These are phyloP conservation scores for Hydroisotoma schaefferi DNA, from an alignment of 2,888 invertebrate genomes.

Conservation along the genomic window DNA sequence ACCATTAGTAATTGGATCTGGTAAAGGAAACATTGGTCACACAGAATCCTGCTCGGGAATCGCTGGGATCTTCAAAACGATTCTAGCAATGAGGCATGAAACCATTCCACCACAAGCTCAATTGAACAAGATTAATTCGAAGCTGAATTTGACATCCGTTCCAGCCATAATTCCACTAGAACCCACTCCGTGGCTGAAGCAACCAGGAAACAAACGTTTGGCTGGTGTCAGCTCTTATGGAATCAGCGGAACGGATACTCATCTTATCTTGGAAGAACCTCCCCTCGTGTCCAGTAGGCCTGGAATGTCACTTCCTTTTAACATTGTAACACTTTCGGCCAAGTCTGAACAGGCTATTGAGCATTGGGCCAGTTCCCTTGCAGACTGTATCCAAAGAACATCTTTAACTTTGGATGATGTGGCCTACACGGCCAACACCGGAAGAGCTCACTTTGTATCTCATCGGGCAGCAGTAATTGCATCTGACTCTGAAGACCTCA, in stretches of 20 bases:
- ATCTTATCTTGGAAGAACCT: constrained; percentile 15
- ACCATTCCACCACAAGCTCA: constrained; percentile 33
- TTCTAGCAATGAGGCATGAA: constrained; percentile 33
- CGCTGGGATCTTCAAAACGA: constrained; percentile 29
- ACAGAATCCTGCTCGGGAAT: constrained; percentile 32
- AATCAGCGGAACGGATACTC: constrained; percentile 30
- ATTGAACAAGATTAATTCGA: constrained; percentile 28
- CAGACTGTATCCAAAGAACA: not conserved
- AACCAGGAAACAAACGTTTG: constrained; percentile 18
- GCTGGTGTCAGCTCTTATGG: constrained; percentile 31
- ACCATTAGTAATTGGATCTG: constrained; percentile 30
- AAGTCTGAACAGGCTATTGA: constrained; percentile 24
- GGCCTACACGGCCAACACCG: constrained; percentile 15
- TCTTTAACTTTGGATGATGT: constrained; percentile 8
- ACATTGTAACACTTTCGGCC: constrained; percentile 26
- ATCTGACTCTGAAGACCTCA: constrained; percentile 4
- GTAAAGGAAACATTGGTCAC: constrained; percentile 33
- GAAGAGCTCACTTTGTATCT: constrained; percentile 17
- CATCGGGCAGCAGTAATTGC: constrained; percentile 15
- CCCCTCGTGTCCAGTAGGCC: not conserved
- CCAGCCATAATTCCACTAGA: constrained; percentile 30
- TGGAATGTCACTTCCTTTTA: not conserved
- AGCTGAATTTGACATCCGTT: constrained; percentile 31
- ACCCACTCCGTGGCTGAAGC: constrained; percentile 9
- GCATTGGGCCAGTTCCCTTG: constrained; percentile 12